A percentile compares a stretch with the other conserved stretches of the same genome.
Conservation (phyloP, 2,888 invertebrate species). For the Drosophila anceps region DNA sequence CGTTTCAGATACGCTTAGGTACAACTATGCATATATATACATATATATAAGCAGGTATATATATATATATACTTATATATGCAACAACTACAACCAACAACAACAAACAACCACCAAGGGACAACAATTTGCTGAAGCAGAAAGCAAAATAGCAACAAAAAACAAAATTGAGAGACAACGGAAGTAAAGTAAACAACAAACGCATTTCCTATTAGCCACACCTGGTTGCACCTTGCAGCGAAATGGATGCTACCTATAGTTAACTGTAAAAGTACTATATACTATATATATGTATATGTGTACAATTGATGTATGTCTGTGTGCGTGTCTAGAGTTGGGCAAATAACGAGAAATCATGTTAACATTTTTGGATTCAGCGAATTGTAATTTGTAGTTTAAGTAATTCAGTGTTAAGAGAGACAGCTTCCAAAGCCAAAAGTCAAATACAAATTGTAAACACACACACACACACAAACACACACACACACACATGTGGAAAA, state of each 20-base stretch:
- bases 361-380: constrained; percentile 56
- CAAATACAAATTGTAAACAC: constrained; percentile 27
- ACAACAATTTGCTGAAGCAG: constrained; percentile 49
- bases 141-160: not conserved
- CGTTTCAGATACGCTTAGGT: constrained; percentile 32
- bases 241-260: constrained; percentile 26
- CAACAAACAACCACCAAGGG: constrained; percentile 40
- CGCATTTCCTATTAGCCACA: constrained; percentile 43
- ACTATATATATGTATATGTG: constrained; percentile 24
- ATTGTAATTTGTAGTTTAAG: constrained; percentile 47
- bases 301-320: constrained; percentile 21
- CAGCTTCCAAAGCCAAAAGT: constrained; percentile 70
- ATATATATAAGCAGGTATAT: not conserved
- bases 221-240: constrained; percentile 37
- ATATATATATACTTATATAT: not conserved
- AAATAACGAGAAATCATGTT: constrained; percentile 41
- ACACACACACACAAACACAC: constrained; percentile 27
- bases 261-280: constrained; percentile 32
- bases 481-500: constrained; percentile 55
- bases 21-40: constrained; percentile 28
- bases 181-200: constrained; percentile 17
- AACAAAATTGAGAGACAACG: constrained; percentile 6
- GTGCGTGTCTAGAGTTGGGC: constrained; percentile 2
- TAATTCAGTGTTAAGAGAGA: constrained; percentile 52
- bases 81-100: constrained; percentile 21